Evolutionary conservation across 2,113 vertebrate species (phyloP), one percentile per base, ranked within the genome.

Genomic region (Phylloscopus whistleri): DNA sequence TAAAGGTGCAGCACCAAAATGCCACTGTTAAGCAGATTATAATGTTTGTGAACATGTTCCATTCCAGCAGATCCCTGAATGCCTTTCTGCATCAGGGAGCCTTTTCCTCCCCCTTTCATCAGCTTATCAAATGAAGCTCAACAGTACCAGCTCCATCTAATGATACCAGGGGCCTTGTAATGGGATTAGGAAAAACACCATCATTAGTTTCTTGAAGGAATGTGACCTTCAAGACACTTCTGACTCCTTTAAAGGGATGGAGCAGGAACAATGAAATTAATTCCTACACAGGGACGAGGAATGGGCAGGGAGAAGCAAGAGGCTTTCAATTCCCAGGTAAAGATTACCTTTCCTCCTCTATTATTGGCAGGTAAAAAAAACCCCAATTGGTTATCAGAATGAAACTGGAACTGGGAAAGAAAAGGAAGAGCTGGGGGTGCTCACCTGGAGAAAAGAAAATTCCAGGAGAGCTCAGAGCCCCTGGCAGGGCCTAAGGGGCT

Each of bases 121-220:
- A 94, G 83, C 95, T 98, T 96, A 95, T 96, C 97, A 97, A 98
- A 97, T 93, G 91, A 95, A 96, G 85, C 95, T 90, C 69, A 96
- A 90, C 95, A 95, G 76, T 17, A 94, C 75, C 46, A 59, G n/a
- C 89, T 77, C 90, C 81, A 94, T 81, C 95, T 97, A 97, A 97
- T 73, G 96, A 97, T 93, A 75, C 84, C 37, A 10, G 68, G 89
- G 91, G 94, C 84, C 87, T 55, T 56, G 46, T 62, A 93, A 96
- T 92, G 79, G 94, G 97, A 98, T 97, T 95, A 97, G 80, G 85
- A 96, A 92, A 93, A 84, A 67, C 62, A 96, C 63, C 94, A 94
- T 73, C 94, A 94, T 96, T 96, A 93, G 72, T 87, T 96, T 94
- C 91, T 90, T 96, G 97, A 87, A 95, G 94, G 59, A 90, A 33